Evolutionary conservation across 2,888 invertebrate genomes (phyloP), one percentile per base, ranked within the genome.

Genomic region (Campoplex nolae): DNA sequence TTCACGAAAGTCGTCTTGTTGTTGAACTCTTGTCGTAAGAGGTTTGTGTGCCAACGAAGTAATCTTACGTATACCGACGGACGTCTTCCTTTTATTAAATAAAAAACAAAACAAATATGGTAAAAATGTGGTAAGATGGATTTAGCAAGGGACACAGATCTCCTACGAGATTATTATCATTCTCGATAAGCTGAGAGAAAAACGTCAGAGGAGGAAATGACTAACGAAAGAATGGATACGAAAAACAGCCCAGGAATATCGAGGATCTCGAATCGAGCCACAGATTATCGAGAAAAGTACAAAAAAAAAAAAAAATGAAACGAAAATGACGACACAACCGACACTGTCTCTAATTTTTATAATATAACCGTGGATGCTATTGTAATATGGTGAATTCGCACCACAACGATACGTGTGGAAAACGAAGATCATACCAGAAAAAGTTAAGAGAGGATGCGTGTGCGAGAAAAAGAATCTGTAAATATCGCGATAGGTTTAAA

Each of bases 311-410:
- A 88, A 51, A 68, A 81, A 38, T 38, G 42, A 42, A 42, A 42
- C 6, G 6, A 88, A 77, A 85, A 82, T 86, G 70, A 73, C 54
- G 74, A 89, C 89, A 90, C 91, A 85, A 91, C 90, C 88, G 92
- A 92, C 92, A 92, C 90, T 92, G 91, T 92, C 92, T 89, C 89
- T 92, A 93, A 91, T 92, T 93, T 92, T 94, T 93, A 78, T 83
- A 86, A 80, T 32, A 81, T 68, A 79, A 87, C 82, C 81, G 85
- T 88, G 77, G 88, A 86, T 88, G 88, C 78, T 83, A 76, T 88
- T 84, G 86, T 77, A 85, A 81, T 28, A 82, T 85, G 78, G 54
- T 77, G 54, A 87, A 80, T 67, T 76, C 65, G 71, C 73, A 83
- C 58, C 76, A 67, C 45, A 65, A 83, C 80, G 56, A 42, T 68